Conservation (phyloP, 2,888 invertebrate genomes). For the Melolontha melolontha region DNA sequence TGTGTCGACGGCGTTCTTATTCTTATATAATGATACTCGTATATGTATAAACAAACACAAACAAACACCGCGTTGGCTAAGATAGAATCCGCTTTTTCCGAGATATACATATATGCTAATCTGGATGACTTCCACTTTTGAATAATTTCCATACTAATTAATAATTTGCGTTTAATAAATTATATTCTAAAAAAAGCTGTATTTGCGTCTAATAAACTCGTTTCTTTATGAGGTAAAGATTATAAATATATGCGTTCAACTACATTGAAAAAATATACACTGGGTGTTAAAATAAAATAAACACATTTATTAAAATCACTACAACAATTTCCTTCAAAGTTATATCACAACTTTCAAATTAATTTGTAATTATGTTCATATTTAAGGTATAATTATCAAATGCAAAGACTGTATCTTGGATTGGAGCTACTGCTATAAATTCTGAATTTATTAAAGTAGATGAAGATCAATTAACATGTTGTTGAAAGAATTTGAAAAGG, state of each 20-base stretch:
- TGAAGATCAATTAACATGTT: no score
- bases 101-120: constrained; percentile 31
- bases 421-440: no score
- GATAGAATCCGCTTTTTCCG: constrained; percentile 32
- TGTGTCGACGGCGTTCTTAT: constrained; percentile 29
- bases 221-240: not conserved
- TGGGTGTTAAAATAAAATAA: not conserved
- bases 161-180: not conserved
- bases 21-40: constrained; percentile 33
- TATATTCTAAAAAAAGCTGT: not conserved
- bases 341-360: no score
- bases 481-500: no score
- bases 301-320: no score
- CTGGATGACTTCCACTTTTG: not conserved
- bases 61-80: constrained; percentile 9
- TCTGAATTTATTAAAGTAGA: no score
- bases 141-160: constrained; percentile 31
- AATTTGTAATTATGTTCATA: no score
- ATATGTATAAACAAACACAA: not conserved
- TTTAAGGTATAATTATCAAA: no score
- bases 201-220: not conserved
- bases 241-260: not conserved
- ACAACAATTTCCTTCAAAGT: no score
- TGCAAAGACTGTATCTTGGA: no score
- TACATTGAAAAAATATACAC: not conserved